phyloP scores from a whole-genome alignment of 2,797 vertebrate species.

The Diglossa cyanea region DNA sequence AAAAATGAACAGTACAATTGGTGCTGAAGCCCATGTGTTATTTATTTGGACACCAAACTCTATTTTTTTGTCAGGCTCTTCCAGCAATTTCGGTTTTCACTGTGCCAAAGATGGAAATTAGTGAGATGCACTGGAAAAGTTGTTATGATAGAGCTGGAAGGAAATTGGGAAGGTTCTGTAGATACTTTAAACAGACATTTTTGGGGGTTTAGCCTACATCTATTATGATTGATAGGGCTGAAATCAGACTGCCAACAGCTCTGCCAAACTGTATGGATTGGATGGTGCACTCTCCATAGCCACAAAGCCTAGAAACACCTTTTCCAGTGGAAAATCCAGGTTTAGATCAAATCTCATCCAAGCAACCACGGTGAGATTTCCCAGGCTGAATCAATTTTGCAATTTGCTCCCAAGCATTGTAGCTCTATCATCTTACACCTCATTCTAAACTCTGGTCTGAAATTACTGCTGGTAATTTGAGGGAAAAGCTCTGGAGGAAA shows the following conservation, averaged over 20 bases:
- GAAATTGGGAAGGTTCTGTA: background rate
- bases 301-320: background rate
- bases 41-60: slow-evolving; percentile 34
- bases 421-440: background rate
- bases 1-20: background rate
- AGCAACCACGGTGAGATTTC: background rate
- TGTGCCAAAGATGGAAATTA: slow-evolving; percentile 12
- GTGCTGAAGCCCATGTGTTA: slow-evolving; percentile 34
- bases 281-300: background rate
- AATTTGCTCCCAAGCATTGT: background rate
- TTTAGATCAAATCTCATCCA: background rate
- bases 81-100: background rate
- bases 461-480: background rate
- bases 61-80: background rate
- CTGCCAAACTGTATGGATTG: background rate
- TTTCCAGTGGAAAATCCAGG: background rate
- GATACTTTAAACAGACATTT: background rate
- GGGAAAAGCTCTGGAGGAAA: background rate
- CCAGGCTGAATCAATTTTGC: background rate
- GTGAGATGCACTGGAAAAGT: background rate
- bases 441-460: background rate
- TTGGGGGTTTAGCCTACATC: background rate
- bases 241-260: background rate
- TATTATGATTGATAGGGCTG: background rate
- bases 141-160: background rate